Conservation (phyloP, 2,888 invertebrate species). For the Amphipoea lucens region DNA sequence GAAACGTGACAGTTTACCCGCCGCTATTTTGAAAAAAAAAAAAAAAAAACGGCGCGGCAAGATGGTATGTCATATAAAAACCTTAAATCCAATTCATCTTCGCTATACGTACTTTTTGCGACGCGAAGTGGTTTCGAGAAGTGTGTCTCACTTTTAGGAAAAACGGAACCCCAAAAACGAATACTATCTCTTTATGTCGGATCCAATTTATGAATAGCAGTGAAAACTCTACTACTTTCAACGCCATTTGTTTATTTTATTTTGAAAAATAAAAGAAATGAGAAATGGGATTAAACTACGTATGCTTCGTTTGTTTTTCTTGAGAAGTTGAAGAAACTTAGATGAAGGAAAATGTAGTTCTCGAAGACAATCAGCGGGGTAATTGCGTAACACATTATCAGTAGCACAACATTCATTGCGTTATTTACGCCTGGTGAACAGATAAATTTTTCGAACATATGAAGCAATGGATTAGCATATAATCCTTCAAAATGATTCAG, state of each 20-base stretch:
- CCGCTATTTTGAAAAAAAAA: too few species aligned
- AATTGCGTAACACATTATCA: too few species aligned
- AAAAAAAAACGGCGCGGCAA: too few species aligned
- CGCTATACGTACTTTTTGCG: neutral
- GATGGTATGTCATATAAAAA: too few species aligned
- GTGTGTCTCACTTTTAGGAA: neutral
- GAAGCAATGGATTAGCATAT: too few species aligned
- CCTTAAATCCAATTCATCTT: neutral
- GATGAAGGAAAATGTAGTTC: slow-evolving; percentile 11
- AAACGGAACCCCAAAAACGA: neutral
- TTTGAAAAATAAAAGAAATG: slow-evolving; percentile 20
- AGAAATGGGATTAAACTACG: slow-evolving; percentile 20
- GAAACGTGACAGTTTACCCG: too few species aligned
- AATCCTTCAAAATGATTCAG: too few species aligned
- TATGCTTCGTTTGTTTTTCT: slow-evolving; percentile 29
- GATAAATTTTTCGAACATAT: too few species aligned
- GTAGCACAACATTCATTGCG: too few species aligned
- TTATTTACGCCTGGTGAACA: too few species aligned
- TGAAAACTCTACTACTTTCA: slow-evolving; percentile 10
- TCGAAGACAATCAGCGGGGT: neutral
- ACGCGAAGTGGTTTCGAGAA: neutral
- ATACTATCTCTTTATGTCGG: neutral
- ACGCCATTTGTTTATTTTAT: slow-evolving; percentile 17
- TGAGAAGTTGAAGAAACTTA: slow-evolving; percentile 23
- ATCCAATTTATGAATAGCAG: slow-evolving; percentile 31